phyloP scores from a whole-genome alignment of 2,113 vertebrate genomes.

The Tragulus kanchil region DNA sequence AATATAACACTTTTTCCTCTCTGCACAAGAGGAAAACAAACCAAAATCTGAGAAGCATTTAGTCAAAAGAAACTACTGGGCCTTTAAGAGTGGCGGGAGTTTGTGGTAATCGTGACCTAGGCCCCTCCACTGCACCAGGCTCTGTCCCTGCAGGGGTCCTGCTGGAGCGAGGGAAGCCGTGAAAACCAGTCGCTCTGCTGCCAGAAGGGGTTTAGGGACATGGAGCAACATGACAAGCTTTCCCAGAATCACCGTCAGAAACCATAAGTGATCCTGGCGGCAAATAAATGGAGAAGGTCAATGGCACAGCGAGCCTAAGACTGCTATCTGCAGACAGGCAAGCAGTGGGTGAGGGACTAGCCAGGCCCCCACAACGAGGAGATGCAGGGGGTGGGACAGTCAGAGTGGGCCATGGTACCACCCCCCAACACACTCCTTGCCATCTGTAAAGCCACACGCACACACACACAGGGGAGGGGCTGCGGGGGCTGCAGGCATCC shows the following conservation, averaged over 20 bases:
- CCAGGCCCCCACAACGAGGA: not conserved
- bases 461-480: not conserved
- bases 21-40: constrained; percentile 49
- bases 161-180: not conserved
- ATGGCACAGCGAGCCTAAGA: not conserved
- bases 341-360: not conserved
- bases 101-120: not conserved
- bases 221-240: fast-evolving
- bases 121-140: not conserved
- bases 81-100: no score
- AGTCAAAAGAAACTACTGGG: not conserved
- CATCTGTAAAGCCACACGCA: not conserved
- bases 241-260: not conserved
- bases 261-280: not conserved
- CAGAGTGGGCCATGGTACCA: not conserved
- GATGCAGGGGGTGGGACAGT: not conserved
- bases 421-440: not conserved
- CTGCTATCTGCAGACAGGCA: fast-evolving
- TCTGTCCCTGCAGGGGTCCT: not conserved
- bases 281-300: not conserved
- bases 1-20: constrained; percentile 31
- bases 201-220: not conserved
- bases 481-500: not conserved
- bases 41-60: not conserved
- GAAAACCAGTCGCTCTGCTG: not conserved